Evolutionary conservation across 2,113 vertebrate species (phyloP), one percentile per base, ranked within the genome.

Genomic region (Miniopterus natalensis): DNA sequence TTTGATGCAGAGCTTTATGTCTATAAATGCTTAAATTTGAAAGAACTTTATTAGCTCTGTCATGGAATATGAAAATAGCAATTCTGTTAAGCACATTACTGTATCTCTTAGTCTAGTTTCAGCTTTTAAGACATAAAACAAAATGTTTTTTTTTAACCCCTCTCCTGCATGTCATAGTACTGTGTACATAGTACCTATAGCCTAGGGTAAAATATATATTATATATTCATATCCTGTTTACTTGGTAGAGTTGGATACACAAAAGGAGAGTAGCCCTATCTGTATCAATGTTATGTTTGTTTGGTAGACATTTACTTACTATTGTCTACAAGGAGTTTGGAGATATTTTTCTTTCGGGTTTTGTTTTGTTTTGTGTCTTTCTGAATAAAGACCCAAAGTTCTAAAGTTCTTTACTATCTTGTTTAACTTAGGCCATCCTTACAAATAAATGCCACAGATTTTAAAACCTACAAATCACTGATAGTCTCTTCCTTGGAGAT

Each of bases 1-100:
- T 81, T 71, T 92, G 55, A 80, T 88, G 20, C 25, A 89, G 20
- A 91, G 31, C 36, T 84, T 95, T 78, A 15, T 81, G 77, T 81
- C 47, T 87, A 9, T 78, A 84, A 57, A 75, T 79, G 13, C 42
- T 74, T 84, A 73, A 40, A 57, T 92, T 94, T 92, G 31, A 91
- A 78, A 89, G n/a, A 90, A 42, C 8, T 71, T 68, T 23, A 84
- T 47, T 73, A 63, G 12, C 25, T 92, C 21, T 91, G 11, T 92
- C 31, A 1, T 74, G 42, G 71, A 68, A 84, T 84, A 53, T n/a
- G 65, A 74, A 90, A 59, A 61, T 63, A 79, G 15, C 42, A 90
- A 10, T 21, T 78, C 27, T 65, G 8, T 80, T 88, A 96, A 49
- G 20, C 6, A 42, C 47, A 20, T 57, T 89, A 84, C 3, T 51